A percentile compares a stretch with the other conserved stretches of the same genome.
phyloP scores from a whole-genome alignment of 2,888 invertebrate genomes.

The Dromius quadrimaculatus region DNA sequence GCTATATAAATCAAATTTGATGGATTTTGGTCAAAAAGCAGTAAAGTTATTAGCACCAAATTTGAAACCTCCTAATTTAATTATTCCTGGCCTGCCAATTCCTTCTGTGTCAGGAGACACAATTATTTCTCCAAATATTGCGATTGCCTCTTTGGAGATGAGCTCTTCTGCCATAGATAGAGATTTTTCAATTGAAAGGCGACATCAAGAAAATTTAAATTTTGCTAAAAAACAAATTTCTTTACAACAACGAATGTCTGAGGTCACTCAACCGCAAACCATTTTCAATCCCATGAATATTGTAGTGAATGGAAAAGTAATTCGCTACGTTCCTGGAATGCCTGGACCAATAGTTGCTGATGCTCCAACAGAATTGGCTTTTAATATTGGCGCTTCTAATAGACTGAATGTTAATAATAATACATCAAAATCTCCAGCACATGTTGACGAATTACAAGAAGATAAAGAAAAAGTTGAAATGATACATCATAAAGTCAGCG shows the following conservation, averaged over 20 bases:
- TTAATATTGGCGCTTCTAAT: background rate
- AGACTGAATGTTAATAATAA: conserved; percentile 6
- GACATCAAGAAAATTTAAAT: conserved; percentile 55
- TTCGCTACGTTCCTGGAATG: conserved; percentile 89
- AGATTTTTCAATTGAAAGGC: conserved; percentile 28
- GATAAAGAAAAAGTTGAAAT: conserved; percentile 24
- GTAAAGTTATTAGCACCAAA: conserved; percentile 65
- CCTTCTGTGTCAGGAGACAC: conserved; percentile 52
- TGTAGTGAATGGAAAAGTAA: conserved; percentile 77
- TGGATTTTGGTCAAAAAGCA: conserved; percentile 66
- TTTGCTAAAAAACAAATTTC: conserved; percentile 56
- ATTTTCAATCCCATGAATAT: conserved; percentile 69
- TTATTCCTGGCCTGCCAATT: conserved; percentile 59
- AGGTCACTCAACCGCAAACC: conserved; percentile 63
- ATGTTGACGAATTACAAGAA: conserved; percentile 26
- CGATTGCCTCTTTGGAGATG: conserved; percentile 37
- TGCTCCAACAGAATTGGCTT: conserved; percentile 26
- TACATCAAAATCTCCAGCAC: conserved; percentile 26
- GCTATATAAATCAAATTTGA: conserved; percentile 59
- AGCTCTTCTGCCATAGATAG: conserved; percentile 10
- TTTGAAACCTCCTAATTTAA: conserved; percentile 63
- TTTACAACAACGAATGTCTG: conserved; percentile 59
- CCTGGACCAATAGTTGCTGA: conserved; percentile 78
- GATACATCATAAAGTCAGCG: background rate
- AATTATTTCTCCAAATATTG: conserved; percentile 20